Conservation (phyloP, 2,797 vertebrate genomes). For the Anisognathus igniventris region DNA sequence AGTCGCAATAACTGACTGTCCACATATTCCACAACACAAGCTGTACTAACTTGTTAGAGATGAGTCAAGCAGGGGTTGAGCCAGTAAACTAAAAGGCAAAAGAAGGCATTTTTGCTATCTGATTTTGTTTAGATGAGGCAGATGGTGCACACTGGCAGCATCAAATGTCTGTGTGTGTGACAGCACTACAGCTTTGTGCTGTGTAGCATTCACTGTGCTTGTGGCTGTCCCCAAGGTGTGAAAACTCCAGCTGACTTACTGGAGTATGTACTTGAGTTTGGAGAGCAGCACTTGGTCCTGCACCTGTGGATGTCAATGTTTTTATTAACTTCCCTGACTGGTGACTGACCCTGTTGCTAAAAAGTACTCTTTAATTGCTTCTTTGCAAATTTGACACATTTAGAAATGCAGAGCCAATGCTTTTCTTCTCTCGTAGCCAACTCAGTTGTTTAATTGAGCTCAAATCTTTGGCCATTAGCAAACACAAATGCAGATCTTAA, state of each 20-base stretch:
- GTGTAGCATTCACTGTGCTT: background rate
- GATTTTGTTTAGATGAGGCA: background rate
- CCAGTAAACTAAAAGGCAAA: background rate
- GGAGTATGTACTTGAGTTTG: background rate
- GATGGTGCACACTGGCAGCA: background rate
- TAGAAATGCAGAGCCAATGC: background rate
- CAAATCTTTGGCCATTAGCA: background rate
- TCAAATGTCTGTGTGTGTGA: background rate
- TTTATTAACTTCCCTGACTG: background rate
- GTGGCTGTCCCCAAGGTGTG: background rate
- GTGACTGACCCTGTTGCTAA: background rate
- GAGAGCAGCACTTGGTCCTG: background rate
- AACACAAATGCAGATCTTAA: background rate
- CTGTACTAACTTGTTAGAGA: background rate
- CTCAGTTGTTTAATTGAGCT: background rate
- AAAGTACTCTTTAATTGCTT: background rate
- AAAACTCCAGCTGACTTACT: background rate
- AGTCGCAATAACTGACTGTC: background rate
- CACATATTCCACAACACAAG: background rate
- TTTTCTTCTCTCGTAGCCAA: background rate
- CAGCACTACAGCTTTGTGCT: background rate
- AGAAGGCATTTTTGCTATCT: background rate
- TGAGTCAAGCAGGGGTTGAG: background rate
- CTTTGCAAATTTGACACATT: slow-evolving; percentile 8
- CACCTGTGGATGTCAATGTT: background rate